Evolutionary conservation across 1,140 invertebrate genomes (phyloP), one percentile per base, ranked within the genome.

Genomic region (Cydia pomonella): DNA sequence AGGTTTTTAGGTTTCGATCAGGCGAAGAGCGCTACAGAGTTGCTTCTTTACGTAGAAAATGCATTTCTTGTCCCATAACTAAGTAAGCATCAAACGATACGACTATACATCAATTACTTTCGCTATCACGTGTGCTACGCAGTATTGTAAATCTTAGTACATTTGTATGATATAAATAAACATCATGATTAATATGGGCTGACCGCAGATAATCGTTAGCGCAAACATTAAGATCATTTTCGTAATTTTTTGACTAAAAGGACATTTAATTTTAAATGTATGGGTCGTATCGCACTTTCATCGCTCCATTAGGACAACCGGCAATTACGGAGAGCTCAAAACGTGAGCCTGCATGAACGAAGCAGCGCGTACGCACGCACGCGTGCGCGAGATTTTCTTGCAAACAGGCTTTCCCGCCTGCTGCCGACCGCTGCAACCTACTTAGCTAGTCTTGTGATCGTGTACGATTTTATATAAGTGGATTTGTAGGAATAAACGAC

Each of bases 341-440:
- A 59, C 53, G 18, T 59, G 53, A 12, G 53, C 44, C 50, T 53
- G 50, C 53, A 59, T 59, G n/a, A 59, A 59, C 21, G 53, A 10
- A n/a, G 47, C 44, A 4, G 13, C 47, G 16, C 47, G 16, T 50
- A 50, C 47, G 21, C 53, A 69, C 29, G 64, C 64, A 38, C 29
- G 64, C 64, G 29, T 69, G 64, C 64, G 29, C 64, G 64, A 29
- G 64, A 33, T 33, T 69, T 41, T 69, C 27, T 33, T 13, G 16
- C 27, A 38, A 33, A 18, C 64, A 33, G 64, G 64, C 64, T 69
- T 69, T 69, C 64, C 64, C 64, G 64, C 53, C 18, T 16, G 41
- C 41, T 41, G 38, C 18, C 16, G 13, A 44, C 41, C n/a, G 47
- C 13, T 18, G n/a, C 47, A 21, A 59, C 53, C 53, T 59, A 59